Evolutionary conservation across 2,797 vertebrate species (phyloP).

Genomic region (Mormyrus hasselquistii): DNA sequence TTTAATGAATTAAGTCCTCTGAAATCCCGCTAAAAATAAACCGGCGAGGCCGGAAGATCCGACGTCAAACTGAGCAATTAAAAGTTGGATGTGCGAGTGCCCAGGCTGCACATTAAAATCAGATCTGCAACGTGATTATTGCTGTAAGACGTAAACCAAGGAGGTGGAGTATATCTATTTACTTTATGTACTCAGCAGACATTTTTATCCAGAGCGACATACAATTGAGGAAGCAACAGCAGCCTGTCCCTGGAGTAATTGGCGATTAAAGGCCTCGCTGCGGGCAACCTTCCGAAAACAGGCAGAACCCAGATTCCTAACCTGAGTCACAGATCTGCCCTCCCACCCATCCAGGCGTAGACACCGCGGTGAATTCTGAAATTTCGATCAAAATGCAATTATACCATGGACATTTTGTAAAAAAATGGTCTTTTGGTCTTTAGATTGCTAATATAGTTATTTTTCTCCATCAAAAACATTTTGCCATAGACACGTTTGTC

Average conservation of each 20-base stretch:
- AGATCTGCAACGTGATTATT: neutral
- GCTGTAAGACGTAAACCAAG: neutral
- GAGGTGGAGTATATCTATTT: neutral
- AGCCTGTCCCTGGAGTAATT: neutral
- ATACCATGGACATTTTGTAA: no score
- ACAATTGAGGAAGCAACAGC: neutral
- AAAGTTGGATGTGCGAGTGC: neutral
- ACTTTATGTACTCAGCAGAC: neutral
- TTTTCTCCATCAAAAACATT: neutral
- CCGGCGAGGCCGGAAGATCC: neutral
- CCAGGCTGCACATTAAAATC: neutral
- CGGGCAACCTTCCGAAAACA: neutral
- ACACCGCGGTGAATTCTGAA: neutral
- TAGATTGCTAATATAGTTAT: neutral
- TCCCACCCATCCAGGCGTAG: neutral
- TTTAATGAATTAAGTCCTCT: slow-evolving; percentile 22
- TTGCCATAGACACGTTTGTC: neutral
- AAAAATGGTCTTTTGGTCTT: no score
- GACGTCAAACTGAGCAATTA: neutral
- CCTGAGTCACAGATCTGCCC: neutral
- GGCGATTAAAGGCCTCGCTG: neutral
- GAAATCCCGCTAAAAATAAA: neutral
- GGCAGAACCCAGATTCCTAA: neutral
- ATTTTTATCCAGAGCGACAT: neutral
- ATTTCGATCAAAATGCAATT: neutral